Conservation (phyloP, 2,888 invertebrate genomes). For the Sepiola atlantica region DNA sequence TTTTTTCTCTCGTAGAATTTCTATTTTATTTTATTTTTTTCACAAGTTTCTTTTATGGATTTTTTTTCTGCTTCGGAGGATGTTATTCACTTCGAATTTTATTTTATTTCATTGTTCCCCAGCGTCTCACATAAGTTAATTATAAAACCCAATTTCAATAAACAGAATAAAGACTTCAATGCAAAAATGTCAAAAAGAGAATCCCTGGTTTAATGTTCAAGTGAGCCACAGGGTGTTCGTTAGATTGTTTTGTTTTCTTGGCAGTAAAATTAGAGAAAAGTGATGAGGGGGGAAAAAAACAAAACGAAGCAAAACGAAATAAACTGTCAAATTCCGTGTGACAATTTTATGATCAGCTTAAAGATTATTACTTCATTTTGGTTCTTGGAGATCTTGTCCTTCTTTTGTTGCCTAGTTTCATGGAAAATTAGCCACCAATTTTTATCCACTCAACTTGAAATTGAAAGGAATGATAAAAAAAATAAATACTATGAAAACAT, state of each 20-base stretch:
- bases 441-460: constrained; percentile 9
- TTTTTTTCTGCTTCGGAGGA: not conserved
- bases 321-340: not conserved
- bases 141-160: not conserved
- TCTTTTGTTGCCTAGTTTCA: not conserved
- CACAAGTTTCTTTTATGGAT: too few species aligned
- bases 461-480: not conserved
- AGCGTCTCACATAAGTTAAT: not conserved
- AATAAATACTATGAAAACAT: not conserved
- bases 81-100: not conserved
- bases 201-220: not conserved
- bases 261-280: not conserved
- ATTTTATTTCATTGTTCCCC: not conserved
- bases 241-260: not conserved
- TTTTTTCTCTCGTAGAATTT: too few species aligned
- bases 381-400: not conserved
- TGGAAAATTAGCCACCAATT: not conserved
- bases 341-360: not conserved
- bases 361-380: not conserved
- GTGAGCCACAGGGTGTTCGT: not conserved
- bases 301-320: not conserved
- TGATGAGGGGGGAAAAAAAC: not conserved
- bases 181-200: not conserved
- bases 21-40: too few species aligned
- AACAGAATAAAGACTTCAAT: not conserved